phyloP scores from a whole-genome alignment of 2,113 vertebrate genomes.

The Callipepla squamata region DNA sequence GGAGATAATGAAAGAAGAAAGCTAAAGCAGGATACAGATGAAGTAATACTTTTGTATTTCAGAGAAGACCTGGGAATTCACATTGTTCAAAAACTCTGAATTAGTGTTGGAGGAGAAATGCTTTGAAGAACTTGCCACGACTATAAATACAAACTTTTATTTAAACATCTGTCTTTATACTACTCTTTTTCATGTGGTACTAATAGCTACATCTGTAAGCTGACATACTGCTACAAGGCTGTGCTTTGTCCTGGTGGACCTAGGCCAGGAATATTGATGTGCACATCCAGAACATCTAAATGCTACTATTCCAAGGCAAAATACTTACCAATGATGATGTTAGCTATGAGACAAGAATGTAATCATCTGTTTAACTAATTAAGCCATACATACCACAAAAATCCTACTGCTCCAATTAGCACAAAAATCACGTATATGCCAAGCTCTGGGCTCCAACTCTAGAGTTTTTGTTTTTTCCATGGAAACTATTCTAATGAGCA shows the following conservation, averaged over 20 bases:
- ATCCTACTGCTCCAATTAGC: background rate
- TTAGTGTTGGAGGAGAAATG: background rate
- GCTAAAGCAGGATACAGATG: background rate
- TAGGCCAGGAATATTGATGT: background rate
- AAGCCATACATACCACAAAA: background rate
- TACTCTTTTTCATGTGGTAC: background rate
- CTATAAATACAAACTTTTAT: background rate
- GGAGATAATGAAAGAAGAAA: background rate
- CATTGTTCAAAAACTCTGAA: background rate
- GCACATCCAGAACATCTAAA: background rate
- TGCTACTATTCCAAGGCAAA: background rate
- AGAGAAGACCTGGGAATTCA: background rate
- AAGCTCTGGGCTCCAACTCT: background rate
- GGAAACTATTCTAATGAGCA: background rate
- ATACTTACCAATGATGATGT: background rate
- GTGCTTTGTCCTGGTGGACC: background rate
- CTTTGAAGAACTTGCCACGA: background rate
- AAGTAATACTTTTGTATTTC: background rate
- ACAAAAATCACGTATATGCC: accelerated
- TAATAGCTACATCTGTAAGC: background rate
- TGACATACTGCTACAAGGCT: background rate
- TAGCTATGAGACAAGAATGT: background rate
- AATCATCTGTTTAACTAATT: background rate
- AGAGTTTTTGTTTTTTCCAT: background rate
- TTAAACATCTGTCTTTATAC: background rate